Evolutionary conservation across 2,888 invertebrate genomes (phyloP).

Genomic region (Drosophila incognita): DNA sequence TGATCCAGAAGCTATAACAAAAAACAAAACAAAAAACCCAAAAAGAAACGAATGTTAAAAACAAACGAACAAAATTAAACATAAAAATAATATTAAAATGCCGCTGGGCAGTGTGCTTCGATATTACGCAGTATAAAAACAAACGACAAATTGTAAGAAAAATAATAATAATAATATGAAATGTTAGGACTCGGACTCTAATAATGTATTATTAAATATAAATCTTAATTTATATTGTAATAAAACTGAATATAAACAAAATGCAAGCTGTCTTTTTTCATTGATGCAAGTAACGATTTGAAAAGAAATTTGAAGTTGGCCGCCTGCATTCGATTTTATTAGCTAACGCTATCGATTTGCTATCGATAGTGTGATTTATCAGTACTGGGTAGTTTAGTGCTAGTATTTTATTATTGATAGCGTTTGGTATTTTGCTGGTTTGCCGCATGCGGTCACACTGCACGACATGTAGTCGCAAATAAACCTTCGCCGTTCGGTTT

Average conservation of each 20-base stretch:
- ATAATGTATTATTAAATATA: constrained; percentile 79
- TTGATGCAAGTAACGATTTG: neutral
- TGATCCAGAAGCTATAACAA: constrained; percentile 31
- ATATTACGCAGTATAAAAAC: constrained; percentile 67
- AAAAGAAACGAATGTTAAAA: constrained; percentile 40
- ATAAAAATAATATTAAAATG: constrained; percentile 32
- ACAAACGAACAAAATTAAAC: constrained; percentile 31
- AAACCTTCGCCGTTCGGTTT: constrained; percentile 31
- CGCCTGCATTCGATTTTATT: too few species aligned
- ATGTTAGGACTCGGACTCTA: constrained; percentile 72
- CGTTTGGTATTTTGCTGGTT: constrained; percentile 7
- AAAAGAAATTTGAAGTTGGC: neutral
- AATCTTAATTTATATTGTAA: constrained; percentile 78
- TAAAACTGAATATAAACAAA: constrained; percentile 70
- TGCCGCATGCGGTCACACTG: constrained; percentile 32
- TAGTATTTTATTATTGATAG: neutral
- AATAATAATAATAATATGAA: constrained; percentile 27
- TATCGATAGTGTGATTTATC: neutral
- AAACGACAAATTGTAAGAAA: constrained; percentile 10
- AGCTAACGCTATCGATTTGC: neutral
- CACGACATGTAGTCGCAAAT: constrained; percentile 25
- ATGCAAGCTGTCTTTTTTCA: neutral
- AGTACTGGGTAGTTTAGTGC: neutral
- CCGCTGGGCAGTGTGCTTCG: constrained; percentile 67
- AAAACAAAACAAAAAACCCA: neutral